Evolutionary conservation across 2,888 invertebrate genomes (phyloP).

Genomic region (Metallyticus violacea): DNA sequence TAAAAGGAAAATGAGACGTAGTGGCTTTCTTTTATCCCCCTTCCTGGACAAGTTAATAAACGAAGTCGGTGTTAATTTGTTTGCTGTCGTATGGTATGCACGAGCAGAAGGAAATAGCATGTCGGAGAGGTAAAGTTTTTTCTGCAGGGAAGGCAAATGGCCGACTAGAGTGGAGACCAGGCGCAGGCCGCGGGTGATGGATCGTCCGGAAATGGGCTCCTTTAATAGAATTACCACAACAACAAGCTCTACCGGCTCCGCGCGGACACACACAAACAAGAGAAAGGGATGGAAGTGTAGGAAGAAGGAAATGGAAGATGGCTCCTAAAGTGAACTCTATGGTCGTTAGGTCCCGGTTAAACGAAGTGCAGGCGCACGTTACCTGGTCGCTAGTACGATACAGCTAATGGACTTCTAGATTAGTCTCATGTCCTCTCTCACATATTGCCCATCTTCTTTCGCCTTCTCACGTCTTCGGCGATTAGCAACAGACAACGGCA

Average conservation of each 20-base stretch:
- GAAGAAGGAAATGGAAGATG: background rate
- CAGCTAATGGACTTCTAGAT: background rate
- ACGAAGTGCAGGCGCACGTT: background rate
- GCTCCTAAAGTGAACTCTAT: slow-evolving; percentile 1
- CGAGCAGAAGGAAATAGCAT: too few species aligned
- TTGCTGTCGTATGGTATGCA: background rate
- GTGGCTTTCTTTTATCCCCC: background rate
- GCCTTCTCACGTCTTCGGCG: background rate
- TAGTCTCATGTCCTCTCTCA: background rate
- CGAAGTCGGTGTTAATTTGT: background rate
- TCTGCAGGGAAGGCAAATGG: background rate
- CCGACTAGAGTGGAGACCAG: too few species aligned
- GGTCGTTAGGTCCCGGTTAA: background rate
- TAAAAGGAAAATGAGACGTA: background rate
- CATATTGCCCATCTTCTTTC: background rate
- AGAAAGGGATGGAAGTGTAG: background rate
- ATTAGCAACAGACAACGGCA: background rate
- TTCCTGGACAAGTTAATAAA: background rate
- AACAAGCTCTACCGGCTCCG: background rate
- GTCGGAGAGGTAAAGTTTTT: background rate
- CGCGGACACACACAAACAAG: background rate
- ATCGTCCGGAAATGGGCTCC: slow-evolving; percentile 5
- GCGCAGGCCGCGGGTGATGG: background rate
- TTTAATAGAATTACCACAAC: slow-evolving; percentile 12
- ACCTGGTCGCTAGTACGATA: background rate